phyloP scores from a whole-genome alignment of 2,888 invertebrate species.

The Hypena proboscidalis region DNA sequence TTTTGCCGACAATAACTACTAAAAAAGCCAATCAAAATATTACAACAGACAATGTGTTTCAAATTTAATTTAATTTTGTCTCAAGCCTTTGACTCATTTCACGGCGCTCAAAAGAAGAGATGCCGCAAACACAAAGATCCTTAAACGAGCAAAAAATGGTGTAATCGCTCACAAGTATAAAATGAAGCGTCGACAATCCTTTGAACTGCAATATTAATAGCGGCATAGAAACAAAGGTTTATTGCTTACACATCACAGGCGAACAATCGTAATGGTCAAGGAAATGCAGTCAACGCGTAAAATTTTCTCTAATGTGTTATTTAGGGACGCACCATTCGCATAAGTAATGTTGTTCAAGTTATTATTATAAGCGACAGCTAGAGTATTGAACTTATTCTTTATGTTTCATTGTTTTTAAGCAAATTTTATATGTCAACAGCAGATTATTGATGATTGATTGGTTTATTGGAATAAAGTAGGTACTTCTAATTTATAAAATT shows the following conservation, averaged over 20 bases:
- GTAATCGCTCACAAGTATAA: constrained; percentile 39
- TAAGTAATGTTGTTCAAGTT: constrained; percentile 38
- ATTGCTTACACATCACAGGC: constrained; percentile 60
- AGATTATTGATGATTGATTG: too few species aligned
- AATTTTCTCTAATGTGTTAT: constrained; percentile 51
- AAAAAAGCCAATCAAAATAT: too few species aligned
- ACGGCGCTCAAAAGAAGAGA: constrained; percentile 6
- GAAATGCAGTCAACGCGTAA: constrained; percentile 58
- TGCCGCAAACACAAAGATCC: constrained; percentile 13
- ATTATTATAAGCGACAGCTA: constrained; percentile 31
- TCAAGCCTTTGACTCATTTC: constrained; percentile 7
- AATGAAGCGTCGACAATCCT: constrained; percentile 51
- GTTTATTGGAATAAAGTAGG: too few species aligned
- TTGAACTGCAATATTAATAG: constrained; percentile 65
- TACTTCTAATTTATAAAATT: too few species aligned
- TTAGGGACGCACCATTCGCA: constrained; percentile 34
- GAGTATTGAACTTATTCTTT: constrained; percentile 13
- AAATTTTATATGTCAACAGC: too few species aligned
- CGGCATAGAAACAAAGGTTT: constrained; percentile 50
- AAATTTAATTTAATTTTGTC: too few species aligned
- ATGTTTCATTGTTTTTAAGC: constrained; percentile 12
- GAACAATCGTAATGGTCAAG: constrained; percentile 59
- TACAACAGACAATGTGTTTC: too few species aligned
- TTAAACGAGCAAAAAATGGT: constrained; percentile 31
- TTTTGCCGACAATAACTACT: too few species aligned